Base-by-base conservation (phyloP, 1,140 invertebrate species). In the Danaus plexippus region DNA sequence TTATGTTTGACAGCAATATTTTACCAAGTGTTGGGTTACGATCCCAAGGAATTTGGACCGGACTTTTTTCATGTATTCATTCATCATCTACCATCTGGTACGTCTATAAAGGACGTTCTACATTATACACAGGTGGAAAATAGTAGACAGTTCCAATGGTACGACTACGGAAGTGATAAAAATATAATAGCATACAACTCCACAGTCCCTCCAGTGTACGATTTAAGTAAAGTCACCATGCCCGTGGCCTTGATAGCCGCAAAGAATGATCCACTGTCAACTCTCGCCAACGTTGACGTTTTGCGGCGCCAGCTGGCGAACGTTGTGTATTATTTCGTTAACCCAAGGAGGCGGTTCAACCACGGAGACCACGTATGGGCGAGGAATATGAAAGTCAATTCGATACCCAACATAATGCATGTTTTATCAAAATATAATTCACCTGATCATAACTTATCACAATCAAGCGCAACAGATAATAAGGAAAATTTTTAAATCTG, bases 41-140 rank as follows among this genome's bases (percentile, higher is more conserved):
- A 72, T 48, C 11, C 40, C 1, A n/a, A 53, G 11, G 53, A 77
- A 47, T 32, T 69, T 7, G 64, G 55, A 9, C 60, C 54, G 0
- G 43, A 45, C 13, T 62, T 69, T 41, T 54, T 54, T 1, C 2
- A 49, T 8, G 44, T 52, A 1, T 12, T 40, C 1, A 22, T 66
- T 0, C 42, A 45, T 8, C 62, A 69, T 43, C 63, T 57, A 9
- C 67, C 67, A 9, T 49, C 49, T 1, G 49, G 59, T 1, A 56
- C 64, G 4, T 94, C 93, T 2, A 89, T 89, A 0, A 90, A 91
- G 73, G 93, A 92, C 52, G 62, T 95, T 0, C 54, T 91, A 12
- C 91, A 93, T 73, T 92, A 84, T 54, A 83, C 77, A 0, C 90
- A 89, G 84, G 81, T 88, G 74, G 80, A 55, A 11, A 50, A 62